Evolutionary conservation across 2,113 vertebrate genomes (phyloP).

Genomic region (Mixornis gularis): DNA sequence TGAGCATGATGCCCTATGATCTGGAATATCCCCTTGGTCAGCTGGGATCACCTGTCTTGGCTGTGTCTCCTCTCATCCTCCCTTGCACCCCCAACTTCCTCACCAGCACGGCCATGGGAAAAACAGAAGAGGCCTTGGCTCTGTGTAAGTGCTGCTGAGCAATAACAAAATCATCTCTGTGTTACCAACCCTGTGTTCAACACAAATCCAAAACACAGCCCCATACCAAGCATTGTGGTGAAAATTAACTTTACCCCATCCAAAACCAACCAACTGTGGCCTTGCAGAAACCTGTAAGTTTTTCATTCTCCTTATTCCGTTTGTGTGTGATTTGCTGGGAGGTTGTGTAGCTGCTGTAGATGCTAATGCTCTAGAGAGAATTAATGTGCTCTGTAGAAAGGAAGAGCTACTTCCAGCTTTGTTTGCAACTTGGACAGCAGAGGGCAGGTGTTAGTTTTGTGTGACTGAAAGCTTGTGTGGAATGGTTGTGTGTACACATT

Average conservation of each 20-base stretch:
- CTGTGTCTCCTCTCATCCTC: neutral
- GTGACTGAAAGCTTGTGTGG: neutral
- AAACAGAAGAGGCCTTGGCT: neutral
- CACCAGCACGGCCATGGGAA: fast-evolving
- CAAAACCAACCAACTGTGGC: neutral
- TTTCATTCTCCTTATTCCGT: neutral
- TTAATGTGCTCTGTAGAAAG: neutral
- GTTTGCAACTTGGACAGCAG: neutral
- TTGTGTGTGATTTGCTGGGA: neutral
- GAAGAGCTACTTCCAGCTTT: neutral
- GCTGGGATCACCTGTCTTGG: neutral
- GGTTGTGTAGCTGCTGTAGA: neutral
- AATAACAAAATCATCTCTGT: neutral
- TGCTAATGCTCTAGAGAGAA: neutral
- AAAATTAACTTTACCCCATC: neutral
- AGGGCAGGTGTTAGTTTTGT: slow-evolving; percentile 15
- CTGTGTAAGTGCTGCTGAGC: neutral
- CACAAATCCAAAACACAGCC: neutral
- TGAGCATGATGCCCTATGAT: neutral
- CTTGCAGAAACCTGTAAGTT: neutral
- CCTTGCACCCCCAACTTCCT: fast-evolving
- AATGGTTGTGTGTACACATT: neutral
- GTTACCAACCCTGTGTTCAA: neutral
- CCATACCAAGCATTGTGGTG: neutral
- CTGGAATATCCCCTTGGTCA: neutral